These are phyloP conservation scores for Salvator merianae DNA, from an alignment of 2,113 vertebrate genomes.

Conservation along the genomic window DNA sequence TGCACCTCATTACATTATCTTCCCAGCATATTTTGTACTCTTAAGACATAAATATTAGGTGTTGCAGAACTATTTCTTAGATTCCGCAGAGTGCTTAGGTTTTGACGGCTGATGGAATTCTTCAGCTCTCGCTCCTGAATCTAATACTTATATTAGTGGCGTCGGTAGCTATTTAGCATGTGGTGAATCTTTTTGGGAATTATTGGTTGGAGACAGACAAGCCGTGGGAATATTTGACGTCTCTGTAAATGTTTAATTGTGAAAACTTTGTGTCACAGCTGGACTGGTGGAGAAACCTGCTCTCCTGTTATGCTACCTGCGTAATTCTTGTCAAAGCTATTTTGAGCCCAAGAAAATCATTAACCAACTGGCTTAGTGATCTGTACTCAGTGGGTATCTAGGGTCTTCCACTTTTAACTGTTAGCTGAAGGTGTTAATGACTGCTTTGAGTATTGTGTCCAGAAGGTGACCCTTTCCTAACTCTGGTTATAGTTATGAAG, in stretches of 20 bases:
- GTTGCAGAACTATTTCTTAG: not conserved
- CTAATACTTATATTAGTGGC: not conserved
- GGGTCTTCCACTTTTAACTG: no score
- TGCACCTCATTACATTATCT: not conserved
- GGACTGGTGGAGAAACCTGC: not conserved
- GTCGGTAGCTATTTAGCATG: not conserved
- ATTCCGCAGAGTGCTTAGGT: no score
- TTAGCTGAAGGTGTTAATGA: no score
- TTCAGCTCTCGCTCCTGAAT: not conserved
- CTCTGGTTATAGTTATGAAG: no score
- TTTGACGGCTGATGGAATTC: not conserved
- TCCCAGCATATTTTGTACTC: not conserved
- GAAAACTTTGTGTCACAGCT: not conserved
- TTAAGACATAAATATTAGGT: not conserved
- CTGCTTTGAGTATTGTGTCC: no score
- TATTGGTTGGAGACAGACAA: not conserved
- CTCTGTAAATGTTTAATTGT: not conserved
- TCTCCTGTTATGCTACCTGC: not conserved
- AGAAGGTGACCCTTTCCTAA: not conserved
- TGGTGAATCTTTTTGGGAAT: not conserved
- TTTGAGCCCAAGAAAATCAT: not conserved
- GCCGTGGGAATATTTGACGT: not conserved
- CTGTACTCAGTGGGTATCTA: no score
- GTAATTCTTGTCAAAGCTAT: no score
- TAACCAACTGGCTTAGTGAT: no score